Percentiles rank a stretch among this genome's conserved stretches.
Evolutionary conservation across 2,113 vertebrate genomes (phyloP).

Genomic region (Tachuris rubrigastra): DNA sequence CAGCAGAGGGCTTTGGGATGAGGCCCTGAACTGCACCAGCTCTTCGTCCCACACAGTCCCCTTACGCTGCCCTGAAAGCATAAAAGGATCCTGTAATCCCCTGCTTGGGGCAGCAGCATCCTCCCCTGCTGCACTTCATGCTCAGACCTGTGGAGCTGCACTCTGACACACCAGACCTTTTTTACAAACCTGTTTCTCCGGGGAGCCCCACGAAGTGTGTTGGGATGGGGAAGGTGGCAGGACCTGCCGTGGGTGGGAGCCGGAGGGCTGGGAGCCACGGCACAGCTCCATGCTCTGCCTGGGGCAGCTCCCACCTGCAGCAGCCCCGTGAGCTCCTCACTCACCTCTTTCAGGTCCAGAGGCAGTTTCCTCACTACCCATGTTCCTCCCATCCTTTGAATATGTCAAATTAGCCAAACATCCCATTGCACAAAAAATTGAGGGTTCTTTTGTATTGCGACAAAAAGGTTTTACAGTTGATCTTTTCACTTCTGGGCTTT

Average conservation of each 20-base stretch:
- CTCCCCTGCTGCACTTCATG: fast-evolving
- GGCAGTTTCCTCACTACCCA: not conserved
- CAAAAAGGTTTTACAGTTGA: conserved; percentile 12
- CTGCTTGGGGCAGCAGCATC: not conserved
- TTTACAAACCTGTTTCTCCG: not conserved
- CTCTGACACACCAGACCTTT: not conserved
- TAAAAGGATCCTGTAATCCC: not conserved
- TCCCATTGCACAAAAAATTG: not conserved
- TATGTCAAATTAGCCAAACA: not conserved
- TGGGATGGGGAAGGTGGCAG: fast-evolving
- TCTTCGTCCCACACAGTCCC: not conserved
- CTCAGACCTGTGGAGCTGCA: not conserved
- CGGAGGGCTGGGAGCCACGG: fast-evolving
- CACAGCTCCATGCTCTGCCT: fast-evolving
- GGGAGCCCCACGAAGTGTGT: fast-evolving
- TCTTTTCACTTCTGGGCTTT: not conserved
- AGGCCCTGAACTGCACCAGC: not conserved
- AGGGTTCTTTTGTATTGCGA: not conserved
- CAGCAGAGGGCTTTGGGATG: not conserved
- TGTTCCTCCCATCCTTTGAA: not conserved
- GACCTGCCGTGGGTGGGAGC: not conserved
- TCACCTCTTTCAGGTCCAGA: not conserved
- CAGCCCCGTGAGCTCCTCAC: not conserved
- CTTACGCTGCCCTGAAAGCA: not conserved
- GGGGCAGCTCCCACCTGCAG: not conserved